Evolutionary conservation across 2,888 invertebrate genomes (phyloP), one percentile per base, ranked within the genome.

Genomic region (Dryobota labecula): DNA sequence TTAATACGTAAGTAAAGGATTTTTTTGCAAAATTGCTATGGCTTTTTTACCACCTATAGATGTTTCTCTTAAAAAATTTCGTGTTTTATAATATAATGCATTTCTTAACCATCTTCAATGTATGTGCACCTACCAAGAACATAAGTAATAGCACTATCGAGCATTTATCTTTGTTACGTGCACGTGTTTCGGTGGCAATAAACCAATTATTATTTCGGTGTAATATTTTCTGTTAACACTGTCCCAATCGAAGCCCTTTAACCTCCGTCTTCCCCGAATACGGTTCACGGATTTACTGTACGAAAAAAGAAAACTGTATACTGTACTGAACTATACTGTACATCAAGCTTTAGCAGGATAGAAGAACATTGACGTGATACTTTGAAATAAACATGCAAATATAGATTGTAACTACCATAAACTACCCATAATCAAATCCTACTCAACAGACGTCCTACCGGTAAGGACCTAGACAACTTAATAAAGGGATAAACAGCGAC

Each of bases 401-500:
- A 30, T 24, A 20, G 5, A 27, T 18, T 9, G 2, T 5, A 20
- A 18, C 11, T 27, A 56, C 3, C 13, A 9, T 1, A 11, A 30
- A 30, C 70, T 11, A 49, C 43, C 8, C 9, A 27, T 30, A 61
- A 64, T 41, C 20, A n/a, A 62, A 58, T 54, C 27, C 30, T 27
- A 11, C 1, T 13, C 33, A 6, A 7, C 15, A 13, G 33, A 13
- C 9, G 24, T 43, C 8, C 3, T 27, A 36, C 43, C 27, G 41
- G 57, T 45, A 20, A 62, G 9, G 49, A 20, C 20, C 24, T 30
- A 51, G 65, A 47, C 11, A 69, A 53, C 58, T 63, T 58, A 62
- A 78, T 78, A 80, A 78, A 57, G 18, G 33, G 11, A 68, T 54
- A 57, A 58, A 68, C 57, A 56, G 58, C 30, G 11, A n/a, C 30